A percentile compares a stretch with the other conserved stretches of the same genome.
Evolutionary conservation across 2,888 invertebrate species (phyloP).

Genomic region (Latheticus oryzae): DNA sequence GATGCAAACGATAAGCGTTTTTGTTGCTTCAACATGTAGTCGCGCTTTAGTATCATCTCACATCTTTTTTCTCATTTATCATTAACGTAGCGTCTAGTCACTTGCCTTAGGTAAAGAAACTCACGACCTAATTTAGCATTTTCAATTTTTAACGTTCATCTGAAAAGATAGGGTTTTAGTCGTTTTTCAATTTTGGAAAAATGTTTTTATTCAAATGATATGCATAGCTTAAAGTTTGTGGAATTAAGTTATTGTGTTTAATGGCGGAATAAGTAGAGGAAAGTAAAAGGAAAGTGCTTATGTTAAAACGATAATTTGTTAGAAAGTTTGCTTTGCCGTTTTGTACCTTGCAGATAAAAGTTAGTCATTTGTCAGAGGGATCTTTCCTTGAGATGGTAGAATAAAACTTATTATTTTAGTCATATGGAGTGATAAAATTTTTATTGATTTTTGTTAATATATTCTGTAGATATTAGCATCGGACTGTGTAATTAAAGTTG

Average conservation of each 20-base stretch:
- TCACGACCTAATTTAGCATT: conserved; percentile 25
- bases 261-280: not conserved
- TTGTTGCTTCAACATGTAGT: conserved; percentile 8
- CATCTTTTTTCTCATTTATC: conserved; percentile 23
- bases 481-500: conserved; percentile 39
- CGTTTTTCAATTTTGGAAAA: conserved; percentile 3
- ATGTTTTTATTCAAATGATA: conserved; percentile 13
- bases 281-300: conserved; percentile 25
- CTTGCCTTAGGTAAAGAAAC: conserved; percentile 17
- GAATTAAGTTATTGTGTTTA: conserved; percentile 4
- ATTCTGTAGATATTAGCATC: conserved; percentile 36
- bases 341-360: conserved; percentile 30
- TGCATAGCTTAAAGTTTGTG: not conserved
- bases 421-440: too few species aligned
- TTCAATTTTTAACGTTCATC: conserved; percentile 19
- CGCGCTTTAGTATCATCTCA: conserved; percentile 16
- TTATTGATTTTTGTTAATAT: conserved; percentile 30
- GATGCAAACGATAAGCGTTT: conserved; percentile 16
- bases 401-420: conserved; percentile 8
- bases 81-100: conserved; percentile 21
- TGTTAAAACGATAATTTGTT: conserved; percentile 35
- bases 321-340: conserved; percentile 29
- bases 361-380: conserved; percentile 31
- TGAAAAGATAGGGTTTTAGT: conserved; percentile 9
- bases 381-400: conserved; percentile 6